Conservation (phyloP, 1,140 invertebrate genomes). For the Saccostrea echinata region DNA sequence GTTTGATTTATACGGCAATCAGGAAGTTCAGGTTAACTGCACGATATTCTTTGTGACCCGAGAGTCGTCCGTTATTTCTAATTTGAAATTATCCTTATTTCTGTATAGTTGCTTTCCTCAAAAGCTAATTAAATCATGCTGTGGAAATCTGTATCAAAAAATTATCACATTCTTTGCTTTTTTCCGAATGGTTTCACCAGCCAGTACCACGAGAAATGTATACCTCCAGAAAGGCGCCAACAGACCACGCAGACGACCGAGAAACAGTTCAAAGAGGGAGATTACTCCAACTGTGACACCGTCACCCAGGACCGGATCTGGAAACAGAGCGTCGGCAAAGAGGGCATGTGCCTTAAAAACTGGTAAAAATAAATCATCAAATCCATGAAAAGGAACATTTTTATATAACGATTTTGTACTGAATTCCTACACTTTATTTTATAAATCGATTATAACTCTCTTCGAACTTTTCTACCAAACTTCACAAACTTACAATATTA, state of each 20-base stretch:
- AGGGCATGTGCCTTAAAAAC: slow-evolving; percentile 69
- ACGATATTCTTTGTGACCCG: neutral
- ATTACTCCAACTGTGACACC: slow-evolving; percentile 65
- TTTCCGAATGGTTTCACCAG: slow-evolving; percentile 3
- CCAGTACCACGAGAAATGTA: slow-evolving; percentile 70
- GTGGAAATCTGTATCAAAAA: slow-evolving; percentile 9
- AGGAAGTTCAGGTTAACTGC: neutral
- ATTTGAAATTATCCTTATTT: no score
- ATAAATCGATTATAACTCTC: no score
- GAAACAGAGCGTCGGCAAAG: slow-evolving; percentile 68
- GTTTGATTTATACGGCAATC: neutral
- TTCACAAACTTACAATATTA: no score
- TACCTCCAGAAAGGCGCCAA: slow-evolving; percentile 60
- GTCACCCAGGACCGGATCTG: slow-evolving; percentile 70
- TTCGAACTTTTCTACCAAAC: no score
- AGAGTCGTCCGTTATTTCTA: no score
- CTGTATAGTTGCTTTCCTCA: neutral
- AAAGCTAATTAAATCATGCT: neutral
- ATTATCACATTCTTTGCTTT: neutral
- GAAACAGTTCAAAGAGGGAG: slow-evolving; percentile 56
- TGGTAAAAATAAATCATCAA: slow-evolving; percentile 61
- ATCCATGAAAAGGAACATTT: no score
- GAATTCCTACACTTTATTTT: no score
- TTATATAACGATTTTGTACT: no score
- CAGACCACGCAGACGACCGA: slow-evolving; percentile 45